phyloP scores from a whole-genome alignment of 2,888 invertebrate species.

The Cryptops parisi region DNA sequence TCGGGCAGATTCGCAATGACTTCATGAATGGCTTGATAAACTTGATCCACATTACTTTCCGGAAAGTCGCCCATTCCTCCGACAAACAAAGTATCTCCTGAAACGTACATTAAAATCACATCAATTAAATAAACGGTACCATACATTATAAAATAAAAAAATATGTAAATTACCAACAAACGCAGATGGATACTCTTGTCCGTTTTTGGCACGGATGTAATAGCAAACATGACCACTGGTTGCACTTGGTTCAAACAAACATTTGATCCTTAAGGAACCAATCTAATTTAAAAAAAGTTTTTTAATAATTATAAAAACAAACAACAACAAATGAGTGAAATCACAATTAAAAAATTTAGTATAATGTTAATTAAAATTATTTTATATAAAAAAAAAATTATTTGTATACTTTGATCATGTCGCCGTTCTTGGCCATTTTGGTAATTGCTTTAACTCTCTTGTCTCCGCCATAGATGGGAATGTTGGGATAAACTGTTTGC shows the following conservation, averaged over 20 bases:
- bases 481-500: background rate
- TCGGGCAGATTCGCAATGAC: background rate
- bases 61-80: constrained; percentile 5
- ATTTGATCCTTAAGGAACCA: background rate
- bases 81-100: constrained; percentile 6
- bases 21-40: background rate
- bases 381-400: too few relatives aligned
- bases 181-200: background rate
- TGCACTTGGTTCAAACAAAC: constrained; percentile 1
- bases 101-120: background rate
- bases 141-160: background rate
- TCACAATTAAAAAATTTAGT: too few relatives aligned
- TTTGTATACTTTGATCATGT: background rate
- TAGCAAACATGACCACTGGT: constrained; percentile 7
- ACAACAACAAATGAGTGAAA: too few relatives aligned
- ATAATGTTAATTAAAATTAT: too few relatives aligned
- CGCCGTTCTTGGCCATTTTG: background rate
- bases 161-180: constrained; percentile 2
- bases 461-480: constrained; percentile 8
- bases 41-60: background rate
- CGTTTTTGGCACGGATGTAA: background rate
- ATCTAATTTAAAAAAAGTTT: too few relatives aligned
- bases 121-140: background rate
- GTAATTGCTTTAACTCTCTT: background rate
- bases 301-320: too few relatives aligned